These are phyloP conservation scores for Cotesia chilonis DNA, from an alignment of 1,140 invertebrate genomes.

Conservation along the genomic window DNA sequence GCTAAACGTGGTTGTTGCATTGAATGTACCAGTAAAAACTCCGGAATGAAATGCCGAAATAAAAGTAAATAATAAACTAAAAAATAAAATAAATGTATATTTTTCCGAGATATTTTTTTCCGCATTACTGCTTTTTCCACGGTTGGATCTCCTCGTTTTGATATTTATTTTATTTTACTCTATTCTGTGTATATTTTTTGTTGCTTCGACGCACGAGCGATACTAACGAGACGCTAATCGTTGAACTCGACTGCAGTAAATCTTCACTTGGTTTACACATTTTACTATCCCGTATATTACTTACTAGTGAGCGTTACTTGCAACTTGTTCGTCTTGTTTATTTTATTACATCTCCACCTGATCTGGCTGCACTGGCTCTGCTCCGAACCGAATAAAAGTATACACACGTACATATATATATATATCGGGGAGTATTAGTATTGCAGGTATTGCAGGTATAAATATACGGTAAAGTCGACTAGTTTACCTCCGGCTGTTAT, in stretches of 20 bases:
- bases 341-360: slow-evolving; percentile 15
- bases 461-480: background rate
- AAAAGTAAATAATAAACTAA: too few relatives aligned
- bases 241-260: background rate
- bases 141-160: background rate
- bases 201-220: slow-evolving; percentile 19
- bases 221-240: slow-evolving; percentile 32
- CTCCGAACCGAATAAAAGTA: background rate
- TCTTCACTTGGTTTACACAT: background rate
- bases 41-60: too few relatives aligned
- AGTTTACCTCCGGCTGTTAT: slow-evolving; percentile 12
- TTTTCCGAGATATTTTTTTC: background rate
- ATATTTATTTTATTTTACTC: background rate
- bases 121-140: background rate
- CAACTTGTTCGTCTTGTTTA: slow-evolving; percentile 17
- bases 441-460: background rate
- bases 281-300: slow-evolving; percentile 4
- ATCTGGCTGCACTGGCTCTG: background rate
- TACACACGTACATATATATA: background rate
- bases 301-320: background rate
- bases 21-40: too few relatives aligned
- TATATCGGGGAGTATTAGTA: background rate
- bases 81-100: too few relatives aligned
- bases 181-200: background rate
- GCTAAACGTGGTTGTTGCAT: too few relatives aligned